Evolutionary conservation across 2,888 invertebrate genomes (phyloP), one percentile per base, ranked within the genome.

Genomic region (Julus scanicus): DNA sequence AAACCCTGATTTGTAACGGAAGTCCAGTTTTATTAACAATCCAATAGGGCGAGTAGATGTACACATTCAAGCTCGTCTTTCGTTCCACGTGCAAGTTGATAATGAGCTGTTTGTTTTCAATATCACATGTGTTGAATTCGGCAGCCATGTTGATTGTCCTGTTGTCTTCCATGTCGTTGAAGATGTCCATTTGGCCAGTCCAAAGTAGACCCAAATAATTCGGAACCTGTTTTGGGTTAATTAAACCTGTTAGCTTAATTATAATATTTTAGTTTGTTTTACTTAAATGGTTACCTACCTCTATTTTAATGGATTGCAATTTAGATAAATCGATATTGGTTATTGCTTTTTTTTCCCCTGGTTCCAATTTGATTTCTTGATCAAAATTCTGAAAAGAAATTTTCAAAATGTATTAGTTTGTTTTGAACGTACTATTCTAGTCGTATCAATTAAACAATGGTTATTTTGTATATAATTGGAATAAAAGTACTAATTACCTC

Each of bases 11-110:
- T 92, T 95, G 95, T 90, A 98, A 92, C 3, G 97, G 96, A 89
- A 97, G 92, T 17, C 96, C 96, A 4, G 97, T 96, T 92, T 96
- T 96, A 93, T 98, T 98, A 90, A 97, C 95, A 91, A 98, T 94
- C 97, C 97, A 98, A 92, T 96, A 97, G 20, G 96, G 96, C 1
- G 96, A 95, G 91, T 96, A 95, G 91, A 96, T 93, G 91, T 94
- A 94, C 88, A 96, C 92, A 89, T 95, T 94, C 92, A 95, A 94
- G 87, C 94, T 94, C 15, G 90, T 89, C 63, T 93, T 93, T 87
- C 95, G 93, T 89, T 94, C 95, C 37, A 95, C 93, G 90, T 94
- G 94, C 48, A 96, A 94, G 91, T 95, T 94, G 86, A 96, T 93
- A 39, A 94, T 93, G 90, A 96, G 93, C 90, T 95, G 94, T 90